Conservation (phyloP, 1,140 invertebrate genomes). For the Phortica variegata region DNA sequence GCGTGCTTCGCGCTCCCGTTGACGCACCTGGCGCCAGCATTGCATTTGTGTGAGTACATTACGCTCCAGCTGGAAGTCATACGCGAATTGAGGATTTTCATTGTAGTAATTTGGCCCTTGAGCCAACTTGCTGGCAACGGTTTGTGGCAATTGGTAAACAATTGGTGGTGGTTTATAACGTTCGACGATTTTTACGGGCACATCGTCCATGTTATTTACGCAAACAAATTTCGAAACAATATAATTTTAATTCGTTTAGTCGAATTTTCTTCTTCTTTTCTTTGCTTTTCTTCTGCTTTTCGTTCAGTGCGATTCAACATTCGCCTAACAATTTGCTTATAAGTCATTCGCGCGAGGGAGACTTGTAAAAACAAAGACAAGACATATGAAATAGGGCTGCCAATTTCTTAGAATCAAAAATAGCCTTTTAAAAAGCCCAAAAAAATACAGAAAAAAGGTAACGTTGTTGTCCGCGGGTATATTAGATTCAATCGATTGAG, state of each 20-base stretch:
- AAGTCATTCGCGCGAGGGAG: too few relatives aligned
- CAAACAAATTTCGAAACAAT: constrained; percentile 32
- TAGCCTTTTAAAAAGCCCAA: too few relatives aligned
- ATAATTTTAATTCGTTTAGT: too few relatives aligned
- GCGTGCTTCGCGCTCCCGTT: constrained; percentile 62
- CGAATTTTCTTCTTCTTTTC: constrained; percentile 35
- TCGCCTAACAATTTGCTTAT: too few relatives aligned
- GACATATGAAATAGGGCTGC: too few relatives aligned
- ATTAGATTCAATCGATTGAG: too few relatives aligned
- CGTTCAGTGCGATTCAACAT: too few relatives aligned
- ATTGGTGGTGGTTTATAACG: constrained; percentile 76
- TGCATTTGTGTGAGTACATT: constrained; percentile 69
- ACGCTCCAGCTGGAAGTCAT: constrained; percentile 73
- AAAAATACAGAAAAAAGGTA: too few relatives aligned
- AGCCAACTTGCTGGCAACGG: constrained; percentile 63
- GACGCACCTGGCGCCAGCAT: constrained; percentile 67
- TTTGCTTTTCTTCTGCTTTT: constrained; percentile 38
- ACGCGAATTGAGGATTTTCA: constrained; percentile 59
- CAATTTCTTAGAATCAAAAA: too few relatives aligned
- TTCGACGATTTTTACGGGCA: constrained; percentile 84
- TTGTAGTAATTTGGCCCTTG: constrained; percentile 59
- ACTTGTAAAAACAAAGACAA: too few relatives aligned
- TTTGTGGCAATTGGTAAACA: constrained; percentile 67
- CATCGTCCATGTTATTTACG: constrained; percentile 67
- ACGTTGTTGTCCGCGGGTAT: too few relatives aligned